Conservation (phyloP, 2,113 vertebrate species). For the Psilopsiagon aymara region DNA sequence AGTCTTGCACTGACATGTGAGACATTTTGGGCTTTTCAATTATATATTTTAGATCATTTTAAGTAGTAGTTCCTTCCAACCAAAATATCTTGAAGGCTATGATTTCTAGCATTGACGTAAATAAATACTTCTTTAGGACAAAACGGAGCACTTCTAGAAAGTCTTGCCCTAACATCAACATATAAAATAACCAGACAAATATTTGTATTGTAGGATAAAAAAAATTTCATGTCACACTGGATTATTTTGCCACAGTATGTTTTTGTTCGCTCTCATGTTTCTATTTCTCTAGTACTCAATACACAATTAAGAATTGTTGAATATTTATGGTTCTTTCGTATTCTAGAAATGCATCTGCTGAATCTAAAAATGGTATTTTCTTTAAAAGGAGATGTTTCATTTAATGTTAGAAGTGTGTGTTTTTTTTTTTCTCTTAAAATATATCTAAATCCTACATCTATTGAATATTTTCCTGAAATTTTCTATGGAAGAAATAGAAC, state of each 20-base stretch:
- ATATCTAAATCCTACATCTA: not conserved
- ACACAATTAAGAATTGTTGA: slow-evolving; percentile 5
- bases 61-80: not conserved
- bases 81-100: not conserved
- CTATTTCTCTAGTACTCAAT: not conserved
- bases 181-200: not conserved
- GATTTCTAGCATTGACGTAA: not conserved
- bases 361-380: not conserved
- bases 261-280: slow-evolving; percentile 14
- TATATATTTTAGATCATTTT: not conserved
- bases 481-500: not conserved
- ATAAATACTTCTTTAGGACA: not conserved
- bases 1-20: not conserved
- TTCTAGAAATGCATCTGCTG: not conserved
- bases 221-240: not conserved
- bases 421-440: not conserved
- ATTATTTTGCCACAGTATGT: not conserved
- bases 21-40: not conserved
- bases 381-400: not conserved
- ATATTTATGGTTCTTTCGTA: not conserved
- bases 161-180: not conserved
- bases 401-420: not conserved
- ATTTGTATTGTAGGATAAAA: not conserved
- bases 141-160: not conserved
- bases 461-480: not conserved